Evolutionary conservation across 2,888 invertebrate genomes (phyloP), one percentile per base, ranked within the genome.

Genomic region (Hermodice carunculata): DNA sequence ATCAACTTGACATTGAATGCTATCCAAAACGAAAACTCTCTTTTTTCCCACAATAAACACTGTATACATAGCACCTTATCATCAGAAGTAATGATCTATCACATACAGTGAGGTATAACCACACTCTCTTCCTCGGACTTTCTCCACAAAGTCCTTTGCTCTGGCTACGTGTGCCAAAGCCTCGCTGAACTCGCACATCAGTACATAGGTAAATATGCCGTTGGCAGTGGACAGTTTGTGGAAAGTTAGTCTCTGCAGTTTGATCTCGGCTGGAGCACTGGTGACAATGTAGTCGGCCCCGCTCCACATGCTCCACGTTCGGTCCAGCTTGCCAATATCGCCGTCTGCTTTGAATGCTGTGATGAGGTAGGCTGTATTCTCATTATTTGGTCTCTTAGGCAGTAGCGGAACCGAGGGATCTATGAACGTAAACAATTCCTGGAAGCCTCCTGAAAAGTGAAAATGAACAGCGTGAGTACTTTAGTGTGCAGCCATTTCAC

Each of bases 291-390:
- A 78, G 43, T 79, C 76, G 5, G 80, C 79, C 11, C 81, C 81
- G 61, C 78, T 80, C 81, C 81, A 81, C 11, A 73, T 77, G 64
- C 75, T 75, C 81, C 81, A 81, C 3, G 75, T 74, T 54, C 73
- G 66, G 59, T 79, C 79, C 19, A 81, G 64, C 19, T 71, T 71
- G 14, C 69, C 70, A 11, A 76, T 64, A 54, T 76, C 73, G 62
- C 77, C 78, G 46, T 74, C 73, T n/a, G 60, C 49, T 54, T 76
- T 74, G 71, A 81, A 81, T 19, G 77, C 74, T 24, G 75, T 76
- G 40, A 81, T 54, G 53, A 80, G 73, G 66, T 80, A 81, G 17
- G 77, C 77, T 51, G 78, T 78, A 66, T 78, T 78, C 43, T 74
- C 76, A 46, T 77, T 80, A 32, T 76, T 75, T 5, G 81, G 80